A percentile compares a stretch with the other conserved stretches of the same genome.
These are phyloP conservation scores for Varanus komodoensis DNA, from an alignment of 2,113 vertebrate species.

Conservation along the genomic window DNA sequence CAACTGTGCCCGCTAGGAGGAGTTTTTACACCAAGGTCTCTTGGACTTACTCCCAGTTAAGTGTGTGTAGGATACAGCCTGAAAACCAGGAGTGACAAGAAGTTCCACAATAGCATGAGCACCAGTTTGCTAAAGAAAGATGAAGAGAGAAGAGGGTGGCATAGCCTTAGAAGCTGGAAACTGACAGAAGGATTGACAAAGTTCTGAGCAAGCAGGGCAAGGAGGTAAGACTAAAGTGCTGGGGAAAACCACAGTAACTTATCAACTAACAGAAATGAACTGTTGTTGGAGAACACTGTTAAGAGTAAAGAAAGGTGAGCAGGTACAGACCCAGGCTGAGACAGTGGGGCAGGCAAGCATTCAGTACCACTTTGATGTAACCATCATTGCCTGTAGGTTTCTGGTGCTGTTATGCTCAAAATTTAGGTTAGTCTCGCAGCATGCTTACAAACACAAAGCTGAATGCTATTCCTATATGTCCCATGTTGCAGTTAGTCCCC, in stretches of 20 bases:
- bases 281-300: neutral
- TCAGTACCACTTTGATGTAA: neutral
- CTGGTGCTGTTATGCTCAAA: no score
- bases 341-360: neutral
- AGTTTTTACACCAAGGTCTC: no score
- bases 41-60: no score
- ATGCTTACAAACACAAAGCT: neutral
- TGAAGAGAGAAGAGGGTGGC: no score
- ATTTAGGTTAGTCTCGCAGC: neutral
- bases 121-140: neutral
- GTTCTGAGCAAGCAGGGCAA: no score
- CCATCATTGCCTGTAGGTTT: neutral
- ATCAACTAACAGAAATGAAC: neutral
- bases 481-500: neutral
- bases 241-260: neutral
- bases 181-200: neutral
- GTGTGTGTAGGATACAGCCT: neutral
- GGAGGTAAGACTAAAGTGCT: no score
- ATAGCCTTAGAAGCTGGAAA: neutral
- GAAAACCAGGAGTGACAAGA: neutral
- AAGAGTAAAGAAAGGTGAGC: neutral
- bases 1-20: no score
- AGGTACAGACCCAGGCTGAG: neutral
- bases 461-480: neutral
- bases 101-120: neutral